phyloP scores from a whole-genome alignment of 2,113 vertebrate genomes.

The Aegypius monachus region DNA sequence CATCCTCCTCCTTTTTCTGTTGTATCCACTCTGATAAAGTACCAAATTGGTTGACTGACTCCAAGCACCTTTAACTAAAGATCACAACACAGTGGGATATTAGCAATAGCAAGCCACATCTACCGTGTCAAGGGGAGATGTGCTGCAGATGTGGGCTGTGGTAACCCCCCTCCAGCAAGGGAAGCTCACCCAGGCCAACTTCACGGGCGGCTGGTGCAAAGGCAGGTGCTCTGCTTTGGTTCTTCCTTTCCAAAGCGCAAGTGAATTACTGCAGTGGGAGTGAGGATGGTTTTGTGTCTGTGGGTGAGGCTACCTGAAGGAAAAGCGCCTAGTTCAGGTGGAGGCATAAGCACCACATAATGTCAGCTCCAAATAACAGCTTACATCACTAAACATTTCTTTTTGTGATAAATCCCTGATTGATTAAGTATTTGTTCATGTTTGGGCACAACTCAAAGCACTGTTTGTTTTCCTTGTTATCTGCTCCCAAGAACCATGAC shows the following conservation, averaged over 20 bases:
- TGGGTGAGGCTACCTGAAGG: background rate
- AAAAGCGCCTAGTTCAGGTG: background rate
- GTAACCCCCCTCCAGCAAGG: background rate
- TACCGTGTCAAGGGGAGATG: background rate
- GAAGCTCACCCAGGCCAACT: background rate
- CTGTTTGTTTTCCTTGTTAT: background rate
- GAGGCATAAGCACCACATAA: background rate
- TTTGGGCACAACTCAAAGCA: background rate
- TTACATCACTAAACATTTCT: background rate
- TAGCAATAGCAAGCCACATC: background rate
- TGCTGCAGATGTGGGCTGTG: background rate
- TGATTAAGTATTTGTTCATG: background rate
- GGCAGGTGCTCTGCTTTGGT: background rate
- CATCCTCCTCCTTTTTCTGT: background rate
- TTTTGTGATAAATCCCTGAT: background rate
- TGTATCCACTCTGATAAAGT: background rate
- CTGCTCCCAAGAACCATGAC: background rate
- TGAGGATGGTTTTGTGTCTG: background rate
- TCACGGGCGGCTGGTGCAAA: rapidly evolving
- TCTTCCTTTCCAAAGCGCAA: background rate
- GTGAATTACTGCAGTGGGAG: background rate
- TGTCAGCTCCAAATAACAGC: background rate
- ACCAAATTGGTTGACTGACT: background rate
- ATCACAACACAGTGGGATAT: background rate
- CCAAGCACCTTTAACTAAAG: background rate